Evolutionary conservation across 2,113 vertebrate species (phyloP), one percentile per base, ranked within the genome.

Genomic region (Mungos mungo): DNA sequence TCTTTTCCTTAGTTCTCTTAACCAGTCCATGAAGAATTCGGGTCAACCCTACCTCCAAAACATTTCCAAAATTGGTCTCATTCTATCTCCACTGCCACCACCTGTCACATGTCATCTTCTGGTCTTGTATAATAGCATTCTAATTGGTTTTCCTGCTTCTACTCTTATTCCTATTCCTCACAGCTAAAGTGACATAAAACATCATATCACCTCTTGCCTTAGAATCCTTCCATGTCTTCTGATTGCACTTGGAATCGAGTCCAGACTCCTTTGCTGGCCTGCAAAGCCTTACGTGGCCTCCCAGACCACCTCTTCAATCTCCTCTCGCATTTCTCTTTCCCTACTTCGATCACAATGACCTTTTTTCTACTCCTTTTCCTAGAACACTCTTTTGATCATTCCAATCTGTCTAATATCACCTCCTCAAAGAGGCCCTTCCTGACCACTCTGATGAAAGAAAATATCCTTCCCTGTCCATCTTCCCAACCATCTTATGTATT

Each of bases 361-460:
- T 69, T 84, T 88, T 76, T 41, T 41, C 71, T 93, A 8, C n/a
- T 83, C 52, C 71, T 88, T 89, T 95, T 86, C 88, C 88, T 90
- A 65, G n/a, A 71, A 80, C 79, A 93, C 6, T 33, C 72, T 83
- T 95, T 76, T 33, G 11, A 38, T 81, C 76, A 60, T 88, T 90
- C 33, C 65, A 13, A 66, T 80, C 76, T 95, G n/a, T 87, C 92
- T 90, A 68, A 87, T 72, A 74, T 90, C 31, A 76, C 38, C 69
- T 90, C n/a, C 33, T 93, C 68, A 45, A 50, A 88, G 63, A 90
- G 23, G 41, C 10, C 83, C n/a, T 92, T 82, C 45, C 57, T 69
- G 27, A 74, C 33, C 38, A 38, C 45, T 60, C 2, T 6, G 47
- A 63, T n/a, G 12, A 31, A 79, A 38, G 12, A 31, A 79, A 38